Base-by-base conservation (phyloP, 2,797 vertebrate genomes). In the Eleutherodactylus coqui region DNA sequence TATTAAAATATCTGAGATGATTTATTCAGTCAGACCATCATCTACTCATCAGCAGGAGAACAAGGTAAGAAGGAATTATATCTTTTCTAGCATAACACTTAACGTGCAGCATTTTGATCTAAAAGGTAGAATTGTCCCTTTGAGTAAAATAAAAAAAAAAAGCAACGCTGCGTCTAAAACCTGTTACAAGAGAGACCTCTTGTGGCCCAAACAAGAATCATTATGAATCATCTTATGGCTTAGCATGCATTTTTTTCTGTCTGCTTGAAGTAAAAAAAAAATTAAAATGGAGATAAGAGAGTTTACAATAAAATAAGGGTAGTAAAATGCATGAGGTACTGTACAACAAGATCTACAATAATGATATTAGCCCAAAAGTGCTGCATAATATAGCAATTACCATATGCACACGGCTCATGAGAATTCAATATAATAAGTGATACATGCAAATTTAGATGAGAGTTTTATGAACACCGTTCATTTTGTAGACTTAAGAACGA, bases 131-230 rank as follows among this genome's bases (percentile, higher is more conserved):
- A 94, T 92, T 92, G 92, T 92, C 92, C 93, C 93, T 94, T 92
- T 89, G 94, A 94, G 93, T 90, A 82, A 92, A 93, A 93, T 58
- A 72, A 78, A 83, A 72, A 93, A 92, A 91, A 86, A 86, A 89
- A 87, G 9, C 1, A 2, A 87, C 0, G 81, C 41, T 75, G 89
- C 88, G 88, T 88, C 89, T 19, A 98, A 58, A 97, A 94, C 94
- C 95, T 96, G 96, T 93, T 94, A 93, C 97, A 94, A 97, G 91
- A 97, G 97, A 96, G 98, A 96, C 98, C 96, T 98, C 97, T 98
- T 96, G 97, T 96, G 98, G 95, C 87, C 5, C 34, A 88, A 88
- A 88, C 85, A 49, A 69, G 81, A 73, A 90, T 90, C 79, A 84
- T 38, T 87, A 62, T 17, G 11, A 16, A 64, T 62, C 7, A 7